Conservation (phyloP, 2,888 invertebrate species). For the Andrena flavipes region DNA sequence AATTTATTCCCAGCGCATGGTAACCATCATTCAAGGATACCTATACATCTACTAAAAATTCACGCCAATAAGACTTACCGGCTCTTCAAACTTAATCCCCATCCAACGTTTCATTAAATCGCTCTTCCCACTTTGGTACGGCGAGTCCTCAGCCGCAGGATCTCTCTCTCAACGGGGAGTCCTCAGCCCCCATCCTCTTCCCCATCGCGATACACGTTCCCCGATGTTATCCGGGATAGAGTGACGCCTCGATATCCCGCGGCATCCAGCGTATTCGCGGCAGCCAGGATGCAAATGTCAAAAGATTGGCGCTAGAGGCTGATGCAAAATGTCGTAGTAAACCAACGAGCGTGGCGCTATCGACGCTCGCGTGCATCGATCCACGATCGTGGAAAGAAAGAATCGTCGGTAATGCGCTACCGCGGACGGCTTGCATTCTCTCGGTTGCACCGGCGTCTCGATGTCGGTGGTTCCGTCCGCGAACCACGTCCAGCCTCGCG, state of each 20-base stretch:
- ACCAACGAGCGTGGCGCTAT: conserved; percentile 13
- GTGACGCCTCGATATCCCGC: conserved; percentile 46
- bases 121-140: too few species aligned
- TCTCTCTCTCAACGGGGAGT: conserved; percentile 45
- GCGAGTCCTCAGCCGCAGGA: conserved; percentile 5
- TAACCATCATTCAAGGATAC: too few species aligned
- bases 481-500: neutral
- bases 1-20: too few species aligned
- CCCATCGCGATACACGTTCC: conserved; percentile 21
- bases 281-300: conserved; percentile 57
- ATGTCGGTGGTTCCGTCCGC: neutral
- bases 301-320: conserved; percentile 31
- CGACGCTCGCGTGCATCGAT: conserved; percentile 54
- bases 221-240: conserved; percentile 50
- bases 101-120: conserved; percentile 18
- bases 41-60: neutral
- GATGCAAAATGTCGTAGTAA: conserved; percentile 24
- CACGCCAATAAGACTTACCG: neutral
- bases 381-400: conserved; percentile 31
- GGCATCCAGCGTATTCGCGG: conserved; percentile 33
- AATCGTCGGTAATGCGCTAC: conserved; percentile 30
- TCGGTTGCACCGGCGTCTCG: neutral
- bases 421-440: conserved; percentile 29
- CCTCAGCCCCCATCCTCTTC: conserved; percentile 1
- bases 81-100: neutral